A percentile compares a stretch with the other conserved stretches of the same genome.
Conservation (phyloP, 2,888 invertebrate species). For the Melanchra persicariae region DNA sequence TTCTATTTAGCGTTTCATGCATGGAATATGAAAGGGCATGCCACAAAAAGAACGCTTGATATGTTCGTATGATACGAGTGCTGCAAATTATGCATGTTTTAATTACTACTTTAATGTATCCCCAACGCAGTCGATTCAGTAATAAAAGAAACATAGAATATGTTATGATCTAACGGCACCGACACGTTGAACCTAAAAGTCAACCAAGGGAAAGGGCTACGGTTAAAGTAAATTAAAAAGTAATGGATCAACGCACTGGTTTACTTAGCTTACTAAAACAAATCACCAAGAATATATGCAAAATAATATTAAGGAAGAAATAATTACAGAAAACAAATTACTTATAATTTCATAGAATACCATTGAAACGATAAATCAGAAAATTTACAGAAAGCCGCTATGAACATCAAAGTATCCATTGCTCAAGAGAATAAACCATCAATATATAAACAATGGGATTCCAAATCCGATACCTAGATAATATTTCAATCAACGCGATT, state of each 20-base stretch:
- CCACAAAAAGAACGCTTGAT: background rate
- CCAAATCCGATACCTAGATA: slow-evolving; percentile 28
- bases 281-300: background rate
- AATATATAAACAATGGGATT: slow-evolving; percentile 38
- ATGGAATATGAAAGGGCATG: slow-evolving; percentile 25
- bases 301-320: background rate
- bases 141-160: slow-evolving; percentile 41
- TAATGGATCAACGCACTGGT: slow-evolving; percentile 1
- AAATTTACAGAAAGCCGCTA: background rate
- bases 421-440: slow-evolving; percentile 13
- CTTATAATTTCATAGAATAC: background rate
- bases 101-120: slow-evolving; percentile 19
- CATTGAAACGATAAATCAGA: background rate
- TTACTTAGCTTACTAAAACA: background rate
- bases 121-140: slow-evolving; percentile 10
- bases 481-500: slow-evolving; percentile 56
- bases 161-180: slow-evolving; percentile 11
- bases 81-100: slow-evolving; percentile 9
- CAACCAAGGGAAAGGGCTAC: slow-evolving; percentile 39
- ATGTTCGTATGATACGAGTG: background rate
- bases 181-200: slow-evolving; percentile 13
- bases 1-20: slow-evolving; percentile 10
- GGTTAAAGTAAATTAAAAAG: slow-evolving; percentile 32
- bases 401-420: slow-evolving; percentile 7
- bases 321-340: background rate